phyloP scores from a whole-genome alignment of 30 jellyfish, hydroid and myxozoan genomes.

The Turritopsis dohrnii region DNA sequence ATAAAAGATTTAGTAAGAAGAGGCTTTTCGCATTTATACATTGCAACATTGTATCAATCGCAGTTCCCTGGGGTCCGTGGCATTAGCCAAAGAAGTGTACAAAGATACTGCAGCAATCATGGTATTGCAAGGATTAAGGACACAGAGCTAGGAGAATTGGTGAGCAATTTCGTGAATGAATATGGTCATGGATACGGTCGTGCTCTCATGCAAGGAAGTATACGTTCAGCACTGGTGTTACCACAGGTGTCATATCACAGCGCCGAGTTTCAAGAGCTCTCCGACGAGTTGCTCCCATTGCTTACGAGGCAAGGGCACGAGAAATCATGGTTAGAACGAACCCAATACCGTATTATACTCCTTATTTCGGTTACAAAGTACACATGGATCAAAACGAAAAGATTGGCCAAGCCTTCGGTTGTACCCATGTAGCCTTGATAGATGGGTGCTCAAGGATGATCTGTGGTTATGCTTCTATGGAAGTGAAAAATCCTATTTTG shows the following conservation, averaged over 20 bases:
- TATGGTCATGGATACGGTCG: neutral
- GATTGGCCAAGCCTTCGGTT: no score
- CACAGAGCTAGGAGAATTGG: neutral
- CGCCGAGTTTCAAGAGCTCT: neutral
- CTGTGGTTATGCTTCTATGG: no score
- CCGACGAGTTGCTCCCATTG: neutral
- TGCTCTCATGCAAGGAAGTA: neutral
- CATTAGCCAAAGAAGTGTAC: neutral
- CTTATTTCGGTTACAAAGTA: conserved; percentile 3
- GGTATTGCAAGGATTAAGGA: neutral
- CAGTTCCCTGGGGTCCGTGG: neutral
- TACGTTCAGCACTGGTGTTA: neutral
- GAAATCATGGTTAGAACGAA: neutral
- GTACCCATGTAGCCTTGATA: no score
- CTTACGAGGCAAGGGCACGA: neutral
- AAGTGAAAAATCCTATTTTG: no score
- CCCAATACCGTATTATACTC: conserved; percentile 6
- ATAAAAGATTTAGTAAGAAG: neutral
- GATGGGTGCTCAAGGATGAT: no score
- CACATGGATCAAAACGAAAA: no score
- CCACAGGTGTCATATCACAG: neutral
- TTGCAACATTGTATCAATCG: neutral
- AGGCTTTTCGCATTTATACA: neutral
- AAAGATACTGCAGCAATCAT: neutral
- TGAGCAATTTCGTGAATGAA: neutral